Percentiles rank a stretch among this genome's conserved stretches.
Conservation (phyloP, 2,888 invertebrate species). For the Pammene fasciana region DNA sequence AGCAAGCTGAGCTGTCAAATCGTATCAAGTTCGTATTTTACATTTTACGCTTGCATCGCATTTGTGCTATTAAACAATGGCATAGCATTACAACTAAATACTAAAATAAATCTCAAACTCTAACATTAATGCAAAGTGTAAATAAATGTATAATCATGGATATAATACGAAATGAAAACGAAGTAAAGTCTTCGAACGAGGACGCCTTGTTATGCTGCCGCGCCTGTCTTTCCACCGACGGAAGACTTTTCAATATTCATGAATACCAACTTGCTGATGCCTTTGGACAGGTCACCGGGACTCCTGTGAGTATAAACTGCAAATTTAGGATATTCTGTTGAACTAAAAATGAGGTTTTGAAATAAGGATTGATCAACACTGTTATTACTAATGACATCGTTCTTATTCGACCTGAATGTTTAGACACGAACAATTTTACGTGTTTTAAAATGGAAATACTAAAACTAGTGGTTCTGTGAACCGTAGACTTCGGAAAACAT, state of each 20-base stretch:
- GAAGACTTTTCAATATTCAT: conserved; percentile 4
- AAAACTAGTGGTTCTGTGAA: too few species aligned
- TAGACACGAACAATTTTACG: too few species aligned
- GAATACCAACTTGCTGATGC: conserved; percentile 14
- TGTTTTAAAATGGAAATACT: too few species aligned
- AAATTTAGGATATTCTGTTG: neutral
- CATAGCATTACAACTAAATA: neutral
- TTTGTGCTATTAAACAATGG: conserved; percentile 5
- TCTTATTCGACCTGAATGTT: too few species aligned
- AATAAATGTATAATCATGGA: neutral
- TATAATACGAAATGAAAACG: neutral
- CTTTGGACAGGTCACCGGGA: conserved; percentile 1
- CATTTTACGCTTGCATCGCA: neutral
- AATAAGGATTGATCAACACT: neutral
- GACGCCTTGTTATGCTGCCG: neutral
- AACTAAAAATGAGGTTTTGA: neutral
- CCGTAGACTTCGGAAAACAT: too few species aligned
- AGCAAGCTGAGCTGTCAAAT: conserved; percentile 11
- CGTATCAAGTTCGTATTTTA: neutral
- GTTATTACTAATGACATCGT: neutral
- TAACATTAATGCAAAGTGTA: neutral
- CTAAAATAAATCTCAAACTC: neutral
- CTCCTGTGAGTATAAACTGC: conserved; percentile 1
- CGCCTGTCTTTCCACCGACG: neutral
- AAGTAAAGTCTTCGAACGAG: neutral